These are phyloP conservation scores for Lethrus apterus DNA, from an alignment of 1,140 invertebrate species.

Conservation along the genomic window DNA sequence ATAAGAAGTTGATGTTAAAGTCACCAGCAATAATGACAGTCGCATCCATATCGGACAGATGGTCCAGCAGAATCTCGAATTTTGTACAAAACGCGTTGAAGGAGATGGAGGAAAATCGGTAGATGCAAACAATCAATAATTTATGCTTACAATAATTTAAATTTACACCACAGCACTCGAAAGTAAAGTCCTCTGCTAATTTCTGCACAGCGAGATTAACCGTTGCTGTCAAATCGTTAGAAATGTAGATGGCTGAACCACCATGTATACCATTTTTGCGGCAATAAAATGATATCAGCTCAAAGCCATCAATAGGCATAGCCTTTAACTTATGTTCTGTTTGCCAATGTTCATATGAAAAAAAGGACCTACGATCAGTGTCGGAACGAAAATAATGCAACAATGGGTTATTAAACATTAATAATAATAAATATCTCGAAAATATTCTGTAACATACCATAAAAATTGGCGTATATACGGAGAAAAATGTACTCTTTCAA, in stretches of 20 bases:
- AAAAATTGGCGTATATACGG: too few relatives aligned
- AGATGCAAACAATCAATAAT: conserved; percentile 1
- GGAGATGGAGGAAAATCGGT: not conserved
- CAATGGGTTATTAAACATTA: too few relatives aligned
- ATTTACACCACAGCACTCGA: conserved; percentile 7
- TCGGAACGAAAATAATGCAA: too few relatives aligned
- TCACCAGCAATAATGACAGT: too few relatives aligned
- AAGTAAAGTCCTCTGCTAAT: not conserved
- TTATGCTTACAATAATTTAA: not conserved
- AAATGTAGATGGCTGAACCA: conserved; percentile 9
- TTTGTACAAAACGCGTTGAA: conserved; percentile 3
- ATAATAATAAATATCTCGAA: too few relatives aligned
- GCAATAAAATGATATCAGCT: not conserved
- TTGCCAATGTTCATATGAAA: conserved; percentile 14
- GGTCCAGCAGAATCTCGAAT: not conserved
- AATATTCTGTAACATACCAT: too few relatives aligned
- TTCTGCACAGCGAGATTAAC: not conserved
- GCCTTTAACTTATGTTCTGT: conserved; percentile 3
- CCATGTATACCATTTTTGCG: not conserved
- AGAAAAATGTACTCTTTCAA: too few relatives aligned
- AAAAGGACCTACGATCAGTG: too few relatives aligned
- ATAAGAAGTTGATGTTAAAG: too few relatives aligned
- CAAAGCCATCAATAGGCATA: not conserved
- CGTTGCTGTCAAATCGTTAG: not conserved
- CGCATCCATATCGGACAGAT: too few relatives aligned